Percentiles rank a stretch among this genome's conserved stretches.
phyloP scores from a whole-genome alignment of 1,140 invertebrate species.

The Microvelia longipes region DNA sequence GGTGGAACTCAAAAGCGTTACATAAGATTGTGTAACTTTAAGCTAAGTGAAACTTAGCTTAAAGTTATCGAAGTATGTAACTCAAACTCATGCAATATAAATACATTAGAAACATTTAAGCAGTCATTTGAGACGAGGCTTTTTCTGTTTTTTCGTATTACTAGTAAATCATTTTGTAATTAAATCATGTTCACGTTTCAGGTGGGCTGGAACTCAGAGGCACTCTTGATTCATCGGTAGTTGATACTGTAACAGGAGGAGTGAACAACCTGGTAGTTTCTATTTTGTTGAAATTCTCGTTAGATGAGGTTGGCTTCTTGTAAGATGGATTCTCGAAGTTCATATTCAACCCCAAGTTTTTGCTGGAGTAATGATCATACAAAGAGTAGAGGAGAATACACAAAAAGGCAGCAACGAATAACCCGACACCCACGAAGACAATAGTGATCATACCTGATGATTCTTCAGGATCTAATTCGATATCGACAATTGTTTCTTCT shows the following conservation, averaged over 20 bases:
- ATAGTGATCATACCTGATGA: neutral
- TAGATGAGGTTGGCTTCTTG: neutral
- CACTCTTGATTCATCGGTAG: neutral
- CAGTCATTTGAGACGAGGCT: too few relatives aligned
- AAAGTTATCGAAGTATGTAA: too few relatives aligned
- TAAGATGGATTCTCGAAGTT: neutral
- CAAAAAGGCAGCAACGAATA: neutral
- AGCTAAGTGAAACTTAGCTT: too few relatives aligned
- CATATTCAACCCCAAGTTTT: neutral
- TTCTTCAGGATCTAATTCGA: neutral
- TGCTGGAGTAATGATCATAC: neutral
- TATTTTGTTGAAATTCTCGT: neutral
- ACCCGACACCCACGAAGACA: neutral
- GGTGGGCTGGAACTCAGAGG: neutral
- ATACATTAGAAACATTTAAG: too few relatives aligned
- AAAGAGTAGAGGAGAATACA: neutral
- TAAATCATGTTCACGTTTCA: too few relatives aligned
- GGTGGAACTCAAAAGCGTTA: too few relatives aligned
- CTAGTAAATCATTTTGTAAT: too few relatives aligned
- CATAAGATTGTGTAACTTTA: too few relatives aligned
- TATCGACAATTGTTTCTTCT: neutral
- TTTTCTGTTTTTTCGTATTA: too few relatives aligned
- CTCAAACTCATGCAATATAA: too few relatives aligned
- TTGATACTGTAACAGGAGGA: neutral
- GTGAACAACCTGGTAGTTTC: neutral